Conservation (phyloP, 2,113 vertebrate species). For the Vicugna pacos region DNA sequence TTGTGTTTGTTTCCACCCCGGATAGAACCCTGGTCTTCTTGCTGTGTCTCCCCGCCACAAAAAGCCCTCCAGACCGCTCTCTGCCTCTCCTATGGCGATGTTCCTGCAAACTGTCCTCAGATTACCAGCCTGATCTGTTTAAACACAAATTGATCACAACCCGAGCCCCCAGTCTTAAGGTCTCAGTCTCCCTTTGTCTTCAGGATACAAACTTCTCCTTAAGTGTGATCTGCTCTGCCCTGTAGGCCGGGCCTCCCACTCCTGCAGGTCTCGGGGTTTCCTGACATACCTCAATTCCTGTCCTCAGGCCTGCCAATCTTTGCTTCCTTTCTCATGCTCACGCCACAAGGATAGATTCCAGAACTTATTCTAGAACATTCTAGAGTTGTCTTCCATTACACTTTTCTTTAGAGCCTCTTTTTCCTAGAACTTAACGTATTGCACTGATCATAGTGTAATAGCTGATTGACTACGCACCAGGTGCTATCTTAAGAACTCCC, state of each 20-base stretch:
- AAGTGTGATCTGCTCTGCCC: background rate
- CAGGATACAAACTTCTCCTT: background rate
- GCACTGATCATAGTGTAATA: background rate
- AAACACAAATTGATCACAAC: background rate
- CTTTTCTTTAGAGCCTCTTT: background rate
- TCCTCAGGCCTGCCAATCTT: background rate
- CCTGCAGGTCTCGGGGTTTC: background rate
- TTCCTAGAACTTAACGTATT: background rate
- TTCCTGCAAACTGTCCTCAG: background rate
- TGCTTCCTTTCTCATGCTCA: background rate
- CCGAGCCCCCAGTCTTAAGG: background rate
- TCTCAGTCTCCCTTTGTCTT: background rate
- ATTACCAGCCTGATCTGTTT: background rate
- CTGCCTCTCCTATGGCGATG: rapidly evolving
- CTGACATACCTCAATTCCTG: background rate
- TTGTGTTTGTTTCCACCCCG: background rate
- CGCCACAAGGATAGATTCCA: background rate
- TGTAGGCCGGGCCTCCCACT: background rate
- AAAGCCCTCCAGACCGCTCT: background rate
- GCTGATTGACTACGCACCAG: background rate
- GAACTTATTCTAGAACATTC: background rate
- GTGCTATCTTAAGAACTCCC: background rate
- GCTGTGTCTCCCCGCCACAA: background rate
- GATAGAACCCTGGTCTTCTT: background rate
- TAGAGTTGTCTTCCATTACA: background rate